Evolutionary conservation across 64 coral and sea anemone species (phyloP), one percentile per base, ranked within the genome.

Genomic region (Montipora capricornis): DNA sequence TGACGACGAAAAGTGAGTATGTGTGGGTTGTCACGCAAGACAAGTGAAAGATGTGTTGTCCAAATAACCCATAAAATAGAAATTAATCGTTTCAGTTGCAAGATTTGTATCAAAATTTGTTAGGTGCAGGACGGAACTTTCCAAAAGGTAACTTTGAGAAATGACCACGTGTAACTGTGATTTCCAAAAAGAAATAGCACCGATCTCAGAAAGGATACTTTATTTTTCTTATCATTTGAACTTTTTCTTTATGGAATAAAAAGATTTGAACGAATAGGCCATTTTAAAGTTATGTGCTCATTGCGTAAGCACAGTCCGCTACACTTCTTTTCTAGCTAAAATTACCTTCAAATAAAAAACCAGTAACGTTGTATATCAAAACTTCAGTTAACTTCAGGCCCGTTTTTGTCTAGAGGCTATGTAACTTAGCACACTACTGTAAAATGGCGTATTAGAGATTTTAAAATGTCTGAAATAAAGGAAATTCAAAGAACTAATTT

Each of bases 141-240:
- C 19, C 49, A 78, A 49, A 50, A 16, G 17, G 24, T 3, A 78
- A 78, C 76, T 77, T 14, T 46, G 10, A 5, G 37, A 68, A 20
- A 17, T 47, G 13, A 77, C 11, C 11, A 11, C 53, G 53, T 57
- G 64, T 16, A 29, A 70, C 68, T 22, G 62, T 86, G 47, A 70
- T 86, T 47, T 85, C 66, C 2, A 26, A 11, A 69, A 48, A 84
- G 4, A 71, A 86, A 71, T 47, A 8, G 16, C 19, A 71, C 47
- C 49, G 46, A 22, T 86, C 17, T 70, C 16, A 71, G 57, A 78
- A 71, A 84, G 81, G 64, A 53, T 73, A 71, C 82, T 73, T 86
- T 86, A 86, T 86, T 86, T 37, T 86, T 86, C 82, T 47, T 86
- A 86, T 86, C 15, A 68, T 86, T 86, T 82, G 70, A 44, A 46